Evolutionary conservation across 2,888 invertebrate species (phyloP), one percentile per base, ranked within the genome.

Genomic region (Philereme transversata): DNA sequence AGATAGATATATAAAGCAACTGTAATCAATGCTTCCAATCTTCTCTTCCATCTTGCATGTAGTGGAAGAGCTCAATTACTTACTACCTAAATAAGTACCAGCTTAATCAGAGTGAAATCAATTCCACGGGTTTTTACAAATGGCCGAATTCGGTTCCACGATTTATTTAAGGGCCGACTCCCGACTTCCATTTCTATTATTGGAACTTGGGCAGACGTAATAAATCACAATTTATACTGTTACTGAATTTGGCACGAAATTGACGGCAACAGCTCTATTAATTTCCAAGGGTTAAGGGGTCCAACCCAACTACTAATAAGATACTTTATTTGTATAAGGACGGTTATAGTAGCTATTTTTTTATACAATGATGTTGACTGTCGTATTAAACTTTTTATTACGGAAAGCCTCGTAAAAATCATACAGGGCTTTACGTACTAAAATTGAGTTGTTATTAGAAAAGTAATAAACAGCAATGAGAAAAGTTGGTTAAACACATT

Each of bases 171-270:
- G 57, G 60, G 44, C 46, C 44, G 51, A 44, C 36, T 58, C 44
- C 46, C 49, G 51, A 56, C 65, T 56, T 59, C 64, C 61, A 62
- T 67, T 67, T 65, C 67, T 69, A 65, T 69, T 69, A 69, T 67
- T 59, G 63, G 62, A 66, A 70, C 68, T 71, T 67, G 69, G 70
- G 62, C 60, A 65, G 68, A 68, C 70, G 66, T 71, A 68, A 75
- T 76, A 74, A 71, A 75, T 74, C 68, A 74, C 73, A 71, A 73
- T 75, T 71, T 73, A 73, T 74, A 70, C 71, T 64, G 66, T 70
- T 60, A 54, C 61, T 52, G 65, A 53, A 65, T 67, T 71, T 70
- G 66, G 63, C 67, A 58, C 41, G 65, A 53, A 65, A 63, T 64
- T 63, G 63, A 65, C 61, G 58, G 55, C 53, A 53, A 58, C 67